Conservation (phyloP, 2,113 vertebrate species). For the Dunckerocampus dactyliophorus region DNA sequence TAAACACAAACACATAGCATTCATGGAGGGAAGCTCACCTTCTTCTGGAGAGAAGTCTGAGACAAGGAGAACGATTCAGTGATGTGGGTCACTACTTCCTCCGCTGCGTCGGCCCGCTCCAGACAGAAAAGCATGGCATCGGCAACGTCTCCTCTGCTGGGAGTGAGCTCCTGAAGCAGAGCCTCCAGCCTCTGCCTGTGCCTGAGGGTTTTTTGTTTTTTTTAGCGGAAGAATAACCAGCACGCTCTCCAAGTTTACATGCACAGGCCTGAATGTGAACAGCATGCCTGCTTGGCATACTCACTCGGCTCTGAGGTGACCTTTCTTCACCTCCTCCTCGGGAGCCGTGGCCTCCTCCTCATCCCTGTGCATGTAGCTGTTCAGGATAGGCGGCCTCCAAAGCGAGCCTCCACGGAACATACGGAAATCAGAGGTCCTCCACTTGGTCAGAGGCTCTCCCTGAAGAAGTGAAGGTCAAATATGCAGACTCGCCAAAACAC, state of each 20-base stretch:
- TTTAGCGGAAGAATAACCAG: conserved; percentile 1
- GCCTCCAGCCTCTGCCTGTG: conserved; percentile 72
- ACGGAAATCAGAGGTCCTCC: conserved; percentile 73
- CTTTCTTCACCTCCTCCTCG: conserved; percentile 77
- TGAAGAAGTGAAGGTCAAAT: conserved; percentile 15
- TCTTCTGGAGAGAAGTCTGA: conserved; percentile 75
- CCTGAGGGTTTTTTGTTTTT: conserved; percentile 36
- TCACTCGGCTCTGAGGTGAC: conserved; percentile 76
- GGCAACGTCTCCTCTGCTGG: conserved; percentile 65
- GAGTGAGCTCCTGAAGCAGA: conserved; percentile 65
- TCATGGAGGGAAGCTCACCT: conserved; percentile 32
- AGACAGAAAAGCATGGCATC: conserved; percentile 76
- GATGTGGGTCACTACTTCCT: conserved; percentile 75
- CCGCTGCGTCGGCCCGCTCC: conserved; percentile 74
- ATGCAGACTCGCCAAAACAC: not conserved
- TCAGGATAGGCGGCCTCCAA: conserved; percentile 75
- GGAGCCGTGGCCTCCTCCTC: conserved; percentile 44
- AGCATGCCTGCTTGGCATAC: conserved; percentile 2
- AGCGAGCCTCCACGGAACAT: conserved; percentile 77
- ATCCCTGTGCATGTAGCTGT: conserved; percentile 66
- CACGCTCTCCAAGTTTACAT: not conserved
- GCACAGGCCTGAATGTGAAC: not conserved
- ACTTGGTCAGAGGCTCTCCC: conserved; percentile 73
- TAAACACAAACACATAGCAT: not conserved
- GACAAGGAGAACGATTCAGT: conserved; percentile 68